Evolutionary conservation across 1,140 invertebrate species (phyloP).

Genomic region (Drosophila navojoa): DNA sequence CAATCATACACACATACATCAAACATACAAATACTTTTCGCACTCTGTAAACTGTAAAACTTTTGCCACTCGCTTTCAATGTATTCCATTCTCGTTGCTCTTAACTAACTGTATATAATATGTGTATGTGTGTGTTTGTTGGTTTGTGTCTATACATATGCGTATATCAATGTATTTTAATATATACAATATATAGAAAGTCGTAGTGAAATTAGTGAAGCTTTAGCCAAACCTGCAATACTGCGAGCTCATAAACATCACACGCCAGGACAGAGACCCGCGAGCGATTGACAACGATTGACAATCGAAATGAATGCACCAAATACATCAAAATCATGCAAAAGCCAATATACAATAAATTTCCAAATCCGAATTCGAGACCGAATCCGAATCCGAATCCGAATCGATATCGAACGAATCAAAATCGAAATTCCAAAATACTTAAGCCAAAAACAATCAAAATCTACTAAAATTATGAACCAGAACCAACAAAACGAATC

Average conservation of each 20-base stretch:
- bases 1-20: slow-evolving; percentile 30
- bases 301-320: slow-evolving; percentile 39
- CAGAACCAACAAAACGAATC: slow-evolving; percentile 22
- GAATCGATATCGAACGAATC: slow-evolving; percentile 34
- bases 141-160: not conserved
- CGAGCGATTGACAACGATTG: slow-evolving; percentile 50
- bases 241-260: slow-evolving; percentile 79
- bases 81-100: slow-evolving; percentile 23
- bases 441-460: not conserved
- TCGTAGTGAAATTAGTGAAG: slow-evolving; percentile 83
- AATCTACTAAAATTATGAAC: slow-evolving; percentile 26
- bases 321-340: slow-evolving; percentile 6
- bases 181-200: slow-evolving; percentile 68
- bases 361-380: slow-evolving; percentile 32
- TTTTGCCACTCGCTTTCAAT: slow-evolving; percentile 45
- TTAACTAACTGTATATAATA: slow-evolving; percentile 22
- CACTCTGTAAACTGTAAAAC: slow-evolving; percentile 57
- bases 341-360: not conserved
- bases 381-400: slow-evolving; percentile 22
- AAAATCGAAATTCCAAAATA: slow-evolving; percentile 31
- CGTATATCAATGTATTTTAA: slow-evolving; percentile 12
- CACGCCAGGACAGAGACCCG: slow-evolving; percentile 63
- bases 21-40: slow-evolving; percentile 1
- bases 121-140: slow-evolving; percentile 18
- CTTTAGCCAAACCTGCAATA: slow-evolving; percentile 83